phyloP scores from a whole-genome alignment of 1,140 invertebrate genomes.

The Armadillidium nasatum region DNA sequence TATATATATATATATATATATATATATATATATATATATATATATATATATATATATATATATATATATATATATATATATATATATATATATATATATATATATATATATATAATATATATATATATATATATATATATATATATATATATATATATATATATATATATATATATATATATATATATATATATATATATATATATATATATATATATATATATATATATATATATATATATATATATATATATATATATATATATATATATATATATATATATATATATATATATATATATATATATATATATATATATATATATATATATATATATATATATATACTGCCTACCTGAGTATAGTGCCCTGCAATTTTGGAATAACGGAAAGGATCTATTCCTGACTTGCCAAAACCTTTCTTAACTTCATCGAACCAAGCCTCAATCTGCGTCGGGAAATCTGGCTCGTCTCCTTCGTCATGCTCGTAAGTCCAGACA shows the following conservation, averaged over 20 bases:
- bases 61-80: too few relatives aligned
- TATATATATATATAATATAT: too few relatives aligned
- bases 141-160: constrained; percentile 15
- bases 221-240: constrained; percentile 11
- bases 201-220: constrained; percentile 9
- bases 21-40: too few relatives aligned
- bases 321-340: constrained; percentile 13
- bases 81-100: too few relatives aligned
- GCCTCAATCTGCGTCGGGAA: constrained; percentile 66
- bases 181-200: constrained; percentile 13
- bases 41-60: too few relatives aligned
- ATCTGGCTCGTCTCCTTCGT: constrained; percentile 59
- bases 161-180: constrained; percentile 8
- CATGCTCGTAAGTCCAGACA: constrained; percentile 67
- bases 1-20: too few relatives aligned
- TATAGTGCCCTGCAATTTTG: constrained; percentile 70
- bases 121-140: neutral
- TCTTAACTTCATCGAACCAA: constrained; percentile 75
- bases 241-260: neutral
- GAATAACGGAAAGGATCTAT: constrained; percentile 53
- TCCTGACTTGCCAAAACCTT: constrained; percentile 59
- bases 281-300: constrained; percentile 3
- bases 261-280: neutral
- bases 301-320: constrained; percentile 13
- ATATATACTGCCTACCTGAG: constrained; percentile 58